Evolutionary conservation across 2,888 invertebrate genomes (phyloP).

Genomic region (Stegophylla sp.): DNA sequence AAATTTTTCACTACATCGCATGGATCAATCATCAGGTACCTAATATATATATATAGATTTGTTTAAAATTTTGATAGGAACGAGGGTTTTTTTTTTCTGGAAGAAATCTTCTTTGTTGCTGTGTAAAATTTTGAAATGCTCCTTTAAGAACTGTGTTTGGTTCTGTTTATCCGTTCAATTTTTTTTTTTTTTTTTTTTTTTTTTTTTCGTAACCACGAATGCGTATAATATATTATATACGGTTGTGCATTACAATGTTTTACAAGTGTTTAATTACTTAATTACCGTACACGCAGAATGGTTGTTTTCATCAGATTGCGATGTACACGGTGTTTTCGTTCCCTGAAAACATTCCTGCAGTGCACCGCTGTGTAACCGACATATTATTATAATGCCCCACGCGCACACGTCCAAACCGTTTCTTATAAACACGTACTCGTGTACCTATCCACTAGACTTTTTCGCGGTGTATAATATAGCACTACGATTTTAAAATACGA

Average conservation of each 20-base stretch:
- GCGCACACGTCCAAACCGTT: not conserved
- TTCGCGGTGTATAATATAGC: not conserved
- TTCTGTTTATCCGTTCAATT: too few species aligned
- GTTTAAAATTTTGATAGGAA: not conserved
- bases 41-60: not conserved
- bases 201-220: too few species aligned
- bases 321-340: constrained; percentile 16
- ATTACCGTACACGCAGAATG: constrained; percentile 19
- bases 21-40: constrained; percentile 18
- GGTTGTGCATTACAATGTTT: not conserved
- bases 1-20: not conserved
- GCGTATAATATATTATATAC: too few species aligned
- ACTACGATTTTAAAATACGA: constrained; percentile 16
- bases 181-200: too few species aligned
- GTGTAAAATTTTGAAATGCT: too few species aligned
- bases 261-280: constrained; percentile 48
- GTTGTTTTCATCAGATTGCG: constrained; percentile 42
- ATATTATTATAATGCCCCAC: constrained; percentile 13
- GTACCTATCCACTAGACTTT: constrained; percentile 7
- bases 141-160: too few species aligned
- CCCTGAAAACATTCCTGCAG: constrained; percentile 29
- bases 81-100: not conserved
- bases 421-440: too few species aligned
- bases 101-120: not conserved
- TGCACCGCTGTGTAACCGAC: constrained; percentile 43